These are phyloP conservation scores for Triops cancriformis DNA, from an alignment of 1,140 invertebrate species.

Conservation along the genomic window DNA sequence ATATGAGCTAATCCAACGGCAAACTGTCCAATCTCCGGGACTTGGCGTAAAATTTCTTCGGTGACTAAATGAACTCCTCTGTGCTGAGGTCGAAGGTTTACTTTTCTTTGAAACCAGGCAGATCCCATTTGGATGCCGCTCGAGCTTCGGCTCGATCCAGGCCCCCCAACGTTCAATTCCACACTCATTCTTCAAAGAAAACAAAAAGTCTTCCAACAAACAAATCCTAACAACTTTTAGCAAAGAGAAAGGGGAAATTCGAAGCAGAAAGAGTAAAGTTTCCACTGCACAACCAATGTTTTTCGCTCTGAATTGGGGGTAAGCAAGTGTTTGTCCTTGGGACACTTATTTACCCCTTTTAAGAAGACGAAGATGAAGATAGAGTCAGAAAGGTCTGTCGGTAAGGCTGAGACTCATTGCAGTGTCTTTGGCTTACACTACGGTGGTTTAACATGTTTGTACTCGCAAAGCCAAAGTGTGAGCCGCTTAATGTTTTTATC, in stretches of 20 bases:
- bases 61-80: slow-evolving; percentile 90
- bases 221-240: neutral
- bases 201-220: too few species aligned
- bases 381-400: neutral
- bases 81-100: slow-evolving; percentile 86
- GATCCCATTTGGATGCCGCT: slow-evolving; percentile 82
- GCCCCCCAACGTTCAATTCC: slow-evolving; percentile 26
- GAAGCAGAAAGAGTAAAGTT: too few species aligned
- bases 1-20: slow-evolving; percentile 88
- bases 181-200: slow-evolving; percentile 16
- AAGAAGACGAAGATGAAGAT: neutral
- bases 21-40: slow-evolving; percentile 86
- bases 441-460: neutral
- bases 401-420: neutral
- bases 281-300: too few species aligned
- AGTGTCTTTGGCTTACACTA: neutral
- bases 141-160: slow-evolving; percentile 54
- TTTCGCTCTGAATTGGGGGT: too few species aligned
- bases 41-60: slow-evolving; percentile 85
- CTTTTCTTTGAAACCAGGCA: slow-evolving; percentile 93
- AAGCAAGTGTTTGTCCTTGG: neutral
- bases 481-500: too few species aligned
- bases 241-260: neutral
- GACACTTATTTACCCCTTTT: neutral
- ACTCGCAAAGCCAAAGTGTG: neutral